Base-by-base conservation (phyloP, 2,797 vertebrate species). In the Knipowitschia caucasica region DNA sequence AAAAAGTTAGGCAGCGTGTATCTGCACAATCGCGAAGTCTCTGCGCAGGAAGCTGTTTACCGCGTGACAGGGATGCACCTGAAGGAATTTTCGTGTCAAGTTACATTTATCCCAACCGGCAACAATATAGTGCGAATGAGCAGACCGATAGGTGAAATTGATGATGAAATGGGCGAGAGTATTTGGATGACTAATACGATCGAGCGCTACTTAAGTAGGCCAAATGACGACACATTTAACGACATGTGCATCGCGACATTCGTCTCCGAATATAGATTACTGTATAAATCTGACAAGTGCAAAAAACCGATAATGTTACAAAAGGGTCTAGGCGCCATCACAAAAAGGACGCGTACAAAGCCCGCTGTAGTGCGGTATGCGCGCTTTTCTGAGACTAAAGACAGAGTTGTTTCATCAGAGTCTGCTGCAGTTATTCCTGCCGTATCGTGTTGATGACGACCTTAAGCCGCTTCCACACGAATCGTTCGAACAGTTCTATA, bases 11-110 rank as follows among this genome's bases (percentile, higher is more conserved):
- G 36, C 12, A n/a, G 18, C 6, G 36, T 39, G 7, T 39, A 39
- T 20, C 17, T 39, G 9, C 36, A 20, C 20, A 39, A 39, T 20
- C 17, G 36, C 20, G 36, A 39, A 3, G 17, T 20, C 17, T 20
- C 17, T 20, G 36, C 36, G 36, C 17, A 39, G 18, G 36, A 39
- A 39, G 36, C 17, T 35, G 12, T 31, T 4, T 31, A 35, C 3
- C 3, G 3, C 1, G 12, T 35, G 2, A 35, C 33, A 11, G 7
- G 14, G 14, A 5, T 35, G 14, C 33, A 35, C n/a, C 14, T 35
- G 2, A 35, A 29, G 26, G 33, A 39, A 8, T 39, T 18, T 21
- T 45, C 53, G 34, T n/a, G 20, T 58, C 2, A 71, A 59, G 36
- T 39, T 8, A 15, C 4, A 17, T 39, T 39, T 20, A 15, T 39